Evolutionary conservation across 2,888 invertebrate genomes (phyloP).

Genomic region (Archips xylosteana): DNA sequence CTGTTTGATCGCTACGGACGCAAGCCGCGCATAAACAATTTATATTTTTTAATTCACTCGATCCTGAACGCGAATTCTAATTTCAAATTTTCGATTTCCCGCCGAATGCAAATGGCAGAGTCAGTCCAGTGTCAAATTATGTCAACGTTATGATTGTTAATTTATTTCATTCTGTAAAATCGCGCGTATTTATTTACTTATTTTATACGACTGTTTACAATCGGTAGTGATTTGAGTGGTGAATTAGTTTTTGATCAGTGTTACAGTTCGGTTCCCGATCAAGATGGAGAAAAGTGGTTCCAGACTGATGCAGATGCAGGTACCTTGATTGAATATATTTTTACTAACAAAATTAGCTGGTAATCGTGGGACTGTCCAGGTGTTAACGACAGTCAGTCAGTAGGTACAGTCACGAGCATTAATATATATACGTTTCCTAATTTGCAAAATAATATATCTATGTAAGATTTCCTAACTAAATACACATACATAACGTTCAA

Average conservation of each 20-base stretch:
- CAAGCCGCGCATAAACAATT: conserved; percentile 27
- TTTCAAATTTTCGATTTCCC: conserved; percentile 46
- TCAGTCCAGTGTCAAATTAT: conserved; percentile 69
- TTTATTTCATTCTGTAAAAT: conserved; percentile 60
- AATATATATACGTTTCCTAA: too few relatives aligned
- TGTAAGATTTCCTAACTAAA: too few relatives aligned
- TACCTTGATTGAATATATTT: conserved; percentile 49
- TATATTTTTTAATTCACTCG: conserved; percentile 16
- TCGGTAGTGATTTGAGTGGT: conserved; percentile 56
- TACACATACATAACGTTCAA: too few relatives aligned
- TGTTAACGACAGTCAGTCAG: neutral
- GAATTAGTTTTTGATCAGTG: conserved; percentile 44
- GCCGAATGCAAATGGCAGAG: conserved; percentile 49
- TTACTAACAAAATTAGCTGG: neutral
- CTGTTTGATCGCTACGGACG: conserved; percentile 71
- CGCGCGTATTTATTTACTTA: conserved; percentile 58
- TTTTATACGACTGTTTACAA: conserved; percentile 47
- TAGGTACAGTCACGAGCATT: too few relatives aligned
- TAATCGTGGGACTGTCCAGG: neutral
- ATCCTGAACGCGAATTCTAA: conserved; percentile 45
- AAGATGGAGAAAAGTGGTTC: conserved; percentile 79
- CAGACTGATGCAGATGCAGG: conserved; percentile 79
- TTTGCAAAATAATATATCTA: too few relatives aligned
- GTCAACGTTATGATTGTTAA: conserved; percentile 60
- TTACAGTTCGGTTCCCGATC: conserved; percentile 47